Evolutionary conservation across 2,113 vertebrate genomes (phyloP).

Genomic region (Heliornis fulica): DNA sequence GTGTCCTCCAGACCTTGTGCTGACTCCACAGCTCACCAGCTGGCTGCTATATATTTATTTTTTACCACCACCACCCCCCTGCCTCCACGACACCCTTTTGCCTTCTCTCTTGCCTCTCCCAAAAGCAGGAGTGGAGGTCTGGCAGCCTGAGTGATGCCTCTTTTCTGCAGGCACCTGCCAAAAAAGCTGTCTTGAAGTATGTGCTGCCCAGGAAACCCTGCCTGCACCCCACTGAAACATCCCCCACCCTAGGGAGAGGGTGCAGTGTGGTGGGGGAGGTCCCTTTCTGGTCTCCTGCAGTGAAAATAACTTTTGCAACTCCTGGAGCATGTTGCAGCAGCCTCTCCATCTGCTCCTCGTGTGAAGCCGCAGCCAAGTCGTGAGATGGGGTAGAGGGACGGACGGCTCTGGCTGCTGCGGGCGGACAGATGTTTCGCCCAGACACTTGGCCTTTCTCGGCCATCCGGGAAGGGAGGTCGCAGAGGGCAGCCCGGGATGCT

Average conservation of each 20-base stretch:
- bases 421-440: conserved; percentile 2
- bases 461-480: background rate
- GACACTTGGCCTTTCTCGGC: background rate
- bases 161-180: background rate
- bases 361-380: background rate
- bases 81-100: background rate
- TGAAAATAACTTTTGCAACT: background rate
- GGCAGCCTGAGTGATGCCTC: background rate
- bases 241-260: background rate
- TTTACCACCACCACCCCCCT: background rate
- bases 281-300: background rate
- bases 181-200: rapidly evolving
- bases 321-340: background rate
- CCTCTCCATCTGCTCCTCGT: background rate
- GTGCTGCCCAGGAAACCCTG: background rate
- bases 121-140: background rate
- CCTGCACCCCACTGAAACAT: rapidly evolving
- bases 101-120: background rate
- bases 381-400: background rate
- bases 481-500: background rate
- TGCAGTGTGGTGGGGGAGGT: background rate
- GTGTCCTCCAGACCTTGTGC: conserved; percentile 26
- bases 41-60: conserved; percentile 55
- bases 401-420: background rate
- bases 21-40: conserved; percentile 64